Percentiles rank a stretch among this genome's conserved stretches.
These are phyloP conservation scores for Ormyrus labotus DNA, from an alignment of 2,888 invertebrate species.

Conservation along the genomic window DNA sequence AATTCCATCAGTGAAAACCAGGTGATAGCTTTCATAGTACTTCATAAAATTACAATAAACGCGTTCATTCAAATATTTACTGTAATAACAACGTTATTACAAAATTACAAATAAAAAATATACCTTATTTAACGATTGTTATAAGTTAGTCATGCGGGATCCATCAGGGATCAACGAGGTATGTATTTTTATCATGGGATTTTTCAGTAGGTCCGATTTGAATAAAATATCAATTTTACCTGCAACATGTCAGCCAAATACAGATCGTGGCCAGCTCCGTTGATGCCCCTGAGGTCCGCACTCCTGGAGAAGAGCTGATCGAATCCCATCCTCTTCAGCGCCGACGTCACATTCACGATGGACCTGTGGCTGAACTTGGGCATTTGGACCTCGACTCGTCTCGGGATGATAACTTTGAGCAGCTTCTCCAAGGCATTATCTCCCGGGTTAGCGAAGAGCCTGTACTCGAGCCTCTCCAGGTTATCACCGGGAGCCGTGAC, in stretches of 20 bases:
- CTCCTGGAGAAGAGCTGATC: slow-evolving; percentile 86
- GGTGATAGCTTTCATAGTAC: too few species aligned
- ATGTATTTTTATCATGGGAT: too few species aligned
- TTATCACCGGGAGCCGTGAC: slow-evolving; percentile 88
- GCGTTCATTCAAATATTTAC: too few species aligned
- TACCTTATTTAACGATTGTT: too few species aligned
- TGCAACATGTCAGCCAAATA: slow-evolving; percentile 91
- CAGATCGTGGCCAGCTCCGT: slow-evolving; percentile 87
- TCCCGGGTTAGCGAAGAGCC: slow-evolving; percentile 82
- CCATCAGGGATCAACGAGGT: too few species aligned
- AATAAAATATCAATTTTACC: slow-evolving; percentile 65
- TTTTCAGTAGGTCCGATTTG: too few species aligned
- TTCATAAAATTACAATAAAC: too few species aligned
- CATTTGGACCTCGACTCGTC: slow-evolving; percentile 88
- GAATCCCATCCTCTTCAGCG: slow-evolving; percentile 88
- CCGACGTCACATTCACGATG: slow-evolving; percentile 87
- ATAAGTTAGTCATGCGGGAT: too few species aligned
- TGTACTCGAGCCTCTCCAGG: slow-evolving; percentile 84
- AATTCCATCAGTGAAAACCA: too few species aligned
- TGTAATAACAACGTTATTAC: too few species aligned
- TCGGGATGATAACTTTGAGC: slow-evolving; percentile 84
- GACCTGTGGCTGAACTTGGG: slow-evolving; percentile 91
- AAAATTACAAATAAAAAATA: too few species aligned
- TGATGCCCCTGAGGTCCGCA: slow-evolving; percentile 89
- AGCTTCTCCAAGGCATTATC: slow-evolving; percentile 86